Evolutionary conservation across 1,140 invertebrate species (phyloP), one percentile per base, ranked within the genome.

Genomic region (Dreissena rostriformis): DNA sequence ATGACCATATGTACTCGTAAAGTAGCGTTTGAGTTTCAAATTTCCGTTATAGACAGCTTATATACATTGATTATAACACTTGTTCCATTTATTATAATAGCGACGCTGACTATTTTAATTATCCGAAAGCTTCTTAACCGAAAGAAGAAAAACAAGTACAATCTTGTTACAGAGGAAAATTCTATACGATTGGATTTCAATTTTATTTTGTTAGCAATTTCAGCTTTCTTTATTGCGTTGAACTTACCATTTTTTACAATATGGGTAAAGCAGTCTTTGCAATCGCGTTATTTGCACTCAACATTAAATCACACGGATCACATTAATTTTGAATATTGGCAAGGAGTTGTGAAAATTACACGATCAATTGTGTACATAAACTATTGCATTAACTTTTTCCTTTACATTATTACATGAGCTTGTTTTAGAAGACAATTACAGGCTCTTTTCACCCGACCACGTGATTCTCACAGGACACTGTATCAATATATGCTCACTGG

Each of bases 331-430:
- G 84, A 88, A 2, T 86, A 87, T 61, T 87, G 87, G 83, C 82
- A 82, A 26, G 88, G 88, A 10, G 75, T 88, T 4, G 66, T 91
- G 7, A 86, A 84, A 12, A 86, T 91, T 8, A 83, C 87, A 0
- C 80, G 88, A 39, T 84, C 88, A 15, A 88, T 91, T 51, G 91
- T 91, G 70, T 90, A 89, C 70, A 81, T 89, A 28, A 91, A 91
- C 72, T 91, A 91, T 52, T 89, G 88, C 39, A 85, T 91, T 0
- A 91, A 91, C 52, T 91, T 91, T 68, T 90, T 91, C 68, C 73
- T 91, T 52, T 91, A 91, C 73, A 90, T 88, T 73, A 84, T 91
- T 19, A 91, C 90, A 0, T 90, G 91, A 0, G 85, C 82, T 1
- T 90, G 86, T 55, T 91, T 90, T 74, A 84, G 90, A 22, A 24